A percentile compares a stretch with the other conserved stretches of the same genome.
These are phyloP conservation scores for Prosopocoilus inquinatus DNA, from an alignment of 2,888 invertebrate genomes.

Conservation along the genomic window DNA sequence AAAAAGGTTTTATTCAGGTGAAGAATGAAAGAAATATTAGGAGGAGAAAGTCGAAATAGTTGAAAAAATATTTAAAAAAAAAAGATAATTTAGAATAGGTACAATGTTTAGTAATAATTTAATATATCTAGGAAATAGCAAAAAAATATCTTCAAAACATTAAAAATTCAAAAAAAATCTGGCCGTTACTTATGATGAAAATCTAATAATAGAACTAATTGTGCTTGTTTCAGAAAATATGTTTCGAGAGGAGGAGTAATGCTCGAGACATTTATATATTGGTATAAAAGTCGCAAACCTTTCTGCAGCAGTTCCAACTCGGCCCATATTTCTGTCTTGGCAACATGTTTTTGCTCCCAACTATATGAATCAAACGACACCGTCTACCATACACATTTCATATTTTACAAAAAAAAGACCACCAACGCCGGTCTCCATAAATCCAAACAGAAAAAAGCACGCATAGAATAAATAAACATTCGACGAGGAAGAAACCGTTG, in stretches of 20 bases:
- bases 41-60: too few relatives aligned
- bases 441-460: neutral
- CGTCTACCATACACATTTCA: conserved; percentile 22
- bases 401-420: conserved; percentile 16
- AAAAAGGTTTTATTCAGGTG: too few relatives aligned
- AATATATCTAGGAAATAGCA: too few relatives aligned
- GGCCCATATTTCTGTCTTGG: conserved; percentile 48
- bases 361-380: conserved; percentile 44
- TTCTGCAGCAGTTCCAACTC: conserved; percentile 38
- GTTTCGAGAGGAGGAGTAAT: conserved; percentile 19
- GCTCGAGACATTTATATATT: conserved; percentile 43
- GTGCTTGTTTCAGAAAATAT: neutral
- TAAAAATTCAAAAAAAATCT: too few relatives aligned
- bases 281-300: conserved; percentile 47
- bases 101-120: too few relatives aligned
- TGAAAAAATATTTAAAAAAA: too few relatives aligned
- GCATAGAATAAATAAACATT: too few relatives aligned
- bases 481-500: too few relatives aligned
- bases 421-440: neutral
- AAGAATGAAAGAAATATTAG: too few relatives aligned
- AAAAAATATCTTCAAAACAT: too few relatives aligned
- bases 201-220: neutral
- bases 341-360: conserved; percentile 49
- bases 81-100: too few relatives aligned
- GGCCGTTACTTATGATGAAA: too few relatives aligned